Conservation (phyloP, 2,888 invertebrate genomes). For the Agonopterix subpropinquella region DNA sequence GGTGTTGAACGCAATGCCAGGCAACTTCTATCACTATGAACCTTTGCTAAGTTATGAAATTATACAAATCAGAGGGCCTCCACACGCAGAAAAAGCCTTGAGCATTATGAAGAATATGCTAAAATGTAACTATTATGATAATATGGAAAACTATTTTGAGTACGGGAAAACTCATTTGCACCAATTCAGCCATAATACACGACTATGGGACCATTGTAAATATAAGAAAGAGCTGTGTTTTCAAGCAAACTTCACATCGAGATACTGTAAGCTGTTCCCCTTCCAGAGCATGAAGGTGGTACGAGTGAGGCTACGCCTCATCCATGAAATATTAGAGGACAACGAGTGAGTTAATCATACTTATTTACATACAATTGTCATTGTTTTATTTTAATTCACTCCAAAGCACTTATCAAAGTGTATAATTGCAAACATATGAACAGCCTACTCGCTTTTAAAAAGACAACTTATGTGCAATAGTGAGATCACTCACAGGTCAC, state of each 20-base stretch:
- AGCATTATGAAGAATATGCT: slow-evolving; percentile 82
- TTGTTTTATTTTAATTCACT: no score
- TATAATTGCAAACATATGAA: no score
- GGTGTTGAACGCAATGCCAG: slow-evolving; percentile 88
- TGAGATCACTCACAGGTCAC: no score
- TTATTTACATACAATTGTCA: background rate
- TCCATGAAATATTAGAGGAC: slow-evolving; percentile 82
- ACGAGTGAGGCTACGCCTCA: slow-evolving; percentile 82
- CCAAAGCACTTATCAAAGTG: no score
- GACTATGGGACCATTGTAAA: slow-evolving; percentile 89
- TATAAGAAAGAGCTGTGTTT: slow-evolving; percentile 66
- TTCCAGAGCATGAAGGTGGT: slow-evolving; percentile 94
- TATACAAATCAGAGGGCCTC: slow-evolving; percentile 85
- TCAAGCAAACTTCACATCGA: slow-evolving; percentile 80
- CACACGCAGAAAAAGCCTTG: slow-evolving; percentile 80
- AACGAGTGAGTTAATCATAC: slow-evolving; percentile 74
- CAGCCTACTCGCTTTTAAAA: no score
- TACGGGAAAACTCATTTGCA: slow-evolving; percentile 86
- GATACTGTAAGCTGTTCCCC: slow-evolving; percentile 89
- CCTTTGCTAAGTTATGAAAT: slow-evolving; percentile 90
- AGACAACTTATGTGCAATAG: no score
- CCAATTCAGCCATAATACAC: slow-evolving; percentile 89
- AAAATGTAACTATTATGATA: slow-evolving; percentile 85
- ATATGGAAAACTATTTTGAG: slow-evolving; percentile 84
- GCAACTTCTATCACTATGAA: slow-evolving; percentile 93